These are phyloP conservation scores for Elaphurus davidianus DNA, from an alignment of 2,113 vertebrate genomes.

Conservation along the genomic window DNA sequence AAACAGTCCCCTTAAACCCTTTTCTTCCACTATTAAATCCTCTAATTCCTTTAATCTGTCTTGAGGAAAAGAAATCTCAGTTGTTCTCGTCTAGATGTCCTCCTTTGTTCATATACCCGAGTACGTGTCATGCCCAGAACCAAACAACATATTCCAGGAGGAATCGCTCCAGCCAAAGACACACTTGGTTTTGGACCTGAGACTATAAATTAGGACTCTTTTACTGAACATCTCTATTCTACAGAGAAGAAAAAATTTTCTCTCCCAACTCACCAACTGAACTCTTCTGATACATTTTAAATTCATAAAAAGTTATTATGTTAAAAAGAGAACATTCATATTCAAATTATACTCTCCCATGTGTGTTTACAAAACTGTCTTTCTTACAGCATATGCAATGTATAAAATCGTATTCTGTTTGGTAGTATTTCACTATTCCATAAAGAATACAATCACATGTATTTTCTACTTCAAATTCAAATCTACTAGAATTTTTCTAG, in stretches of 20 bases:
- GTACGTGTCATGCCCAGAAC: background rate
- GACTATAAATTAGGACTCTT: background rate
- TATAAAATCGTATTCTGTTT: constrained; percentile 43
- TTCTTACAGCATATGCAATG: constrained; percentile 32
- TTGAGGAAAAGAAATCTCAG: background rate
- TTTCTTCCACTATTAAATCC: background rate
- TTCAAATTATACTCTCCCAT: constrained; percentile 54
- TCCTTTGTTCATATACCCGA: background rate
- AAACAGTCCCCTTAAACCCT: background rate
- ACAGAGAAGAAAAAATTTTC: background rate
- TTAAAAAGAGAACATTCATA: constrained; percentile 57
- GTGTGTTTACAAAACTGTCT: constrained; percentile 56
- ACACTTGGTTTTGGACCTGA: background rate
- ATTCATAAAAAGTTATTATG: constrained; percentile 66
- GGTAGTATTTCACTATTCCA: constrained; percentile 22
- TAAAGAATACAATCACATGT: constrained; percentile 33
- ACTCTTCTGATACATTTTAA: constrained; percentile 48
- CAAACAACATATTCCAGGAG: background rate
- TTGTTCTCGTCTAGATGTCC: background rate
- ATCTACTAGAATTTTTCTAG: constrained; percentile 50
- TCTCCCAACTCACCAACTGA: constrained; percentile 9
- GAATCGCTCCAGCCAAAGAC: background rate
- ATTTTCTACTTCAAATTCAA: constrained; percentile 58
- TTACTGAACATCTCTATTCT: background rate
- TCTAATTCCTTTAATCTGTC: background rate